Evolutionary conservation across 2,797 vertebrate species (phyloP).

Genomic region (Intellagama lesueurii): DNA sequence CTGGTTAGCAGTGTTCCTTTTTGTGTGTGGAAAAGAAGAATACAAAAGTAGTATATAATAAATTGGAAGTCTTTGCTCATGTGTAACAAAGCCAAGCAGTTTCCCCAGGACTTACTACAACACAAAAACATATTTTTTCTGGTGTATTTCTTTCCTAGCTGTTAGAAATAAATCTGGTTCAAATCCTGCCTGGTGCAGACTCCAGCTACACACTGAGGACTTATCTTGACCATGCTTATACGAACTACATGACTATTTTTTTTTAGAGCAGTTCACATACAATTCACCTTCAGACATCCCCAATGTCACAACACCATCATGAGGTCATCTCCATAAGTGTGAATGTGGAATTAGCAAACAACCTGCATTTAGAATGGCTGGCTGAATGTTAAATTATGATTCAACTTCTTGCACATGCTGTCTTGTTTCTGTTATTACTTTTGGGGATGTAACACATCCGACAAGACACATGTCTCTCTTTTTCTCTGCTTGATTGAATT

Average conservation of each 20-base stretch:
- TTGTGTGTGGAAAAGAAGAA: no score
- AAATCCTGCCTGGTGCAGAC: not conserved
- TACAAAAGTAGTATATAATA: no score
- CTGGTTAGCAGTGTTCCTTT: no score
- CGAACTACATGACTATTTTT: not conserved
- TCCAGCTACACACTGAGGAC: not conserved
- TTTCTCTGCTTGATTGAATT: conserved; percentile 24
- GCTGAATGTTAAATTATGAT: not conserved
- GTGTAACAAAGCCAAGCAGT: no score
- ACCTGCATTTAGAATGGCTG: not conserved
- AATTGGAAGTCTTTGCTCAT: no score
- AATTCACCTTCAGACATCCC: not conserved
- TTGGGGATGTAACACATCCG: not conserved
- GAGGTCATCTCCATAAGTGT: not conserved
- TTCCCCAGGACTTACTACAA: no score
- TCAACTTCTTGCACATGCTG: not conserved
- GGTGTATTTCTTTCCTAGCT: not conserved
- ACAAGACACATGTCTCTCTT: not conserved
- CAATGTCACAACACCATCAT: not conserved
- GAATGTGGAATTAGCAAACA: not conserved
- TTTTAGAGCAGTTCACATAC: not conserved
- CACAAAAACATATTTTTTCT: not conserved
- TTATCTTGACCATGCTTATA: not conserved
- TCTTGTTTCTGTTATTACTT: conserved; percentile 3
- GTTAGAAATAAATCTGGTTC: not conserved